Percentiles rank a stretch among this genome's conserved stretches.
phyloP scores from a whole-genome alignment of 2,888 invertebrate genomes.

The Cephonodes hylas region DNA sequence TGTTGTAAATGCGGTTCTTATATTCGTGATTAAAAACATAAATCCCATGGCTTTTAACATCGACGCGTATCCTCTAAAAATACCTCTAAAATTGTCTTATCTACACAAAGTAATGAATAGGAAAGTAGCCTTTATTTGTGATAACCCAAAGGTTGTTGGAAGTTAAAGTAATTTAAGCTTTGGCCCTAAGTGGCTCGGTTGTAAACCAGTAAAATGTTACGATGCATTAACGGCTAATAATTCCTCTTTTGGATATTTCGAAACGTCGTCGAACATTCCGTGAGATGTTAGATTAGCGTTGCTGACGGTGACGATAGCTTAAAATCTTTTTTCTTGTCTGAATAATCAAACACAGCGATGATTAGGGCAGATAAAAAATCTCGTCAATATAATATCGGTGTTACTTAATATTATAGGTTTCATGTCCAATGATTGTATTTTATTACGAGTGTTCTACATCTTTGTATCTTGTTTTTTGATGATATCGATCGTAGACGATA shows the following conservation, averaged over 20 bases:
- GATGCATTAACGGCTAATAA: conserved; percentile 69
- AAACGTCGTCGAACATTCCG: conserved; percentile 62
- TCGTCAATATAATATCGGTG: conserved; percentile 72
- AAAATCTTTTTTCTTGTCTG: conserved; percentile 64
- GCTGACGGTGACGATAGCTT: conserved; percentile 65
- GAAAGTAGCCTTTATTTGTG: conserved; percentile 13
- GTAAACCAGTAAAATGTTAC: conserved; percentile 63
- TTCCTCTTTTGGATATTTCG: conserved; percentile 67
- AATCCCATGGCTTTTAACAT: background rate
- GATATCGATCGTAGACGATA: conserved; percentile 25
- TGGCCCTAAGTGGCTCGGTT: conserved; percentile 55
- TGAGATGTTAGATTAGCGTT: conserved; percentile 65
- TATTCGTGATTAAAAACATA: background rate
- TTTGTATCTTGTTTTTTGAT: conserved; percentile 47
- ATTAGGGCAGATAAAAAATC: conserved; percentile 56
- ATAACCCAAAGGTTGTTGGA: conserved; percentile 23
- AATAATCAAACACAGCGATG: conserved; percentile 56
- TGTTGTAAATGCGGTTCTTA: background rate
- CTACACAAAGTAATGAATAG: conserved; percentile 11
- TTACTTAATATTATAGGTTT: conserved; percentile 64
- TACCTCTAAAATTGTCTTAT: conserved; percentile 11
- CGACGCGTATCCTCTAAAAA: background rate
- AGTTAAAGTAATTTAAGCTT: conserved; percentile 55
- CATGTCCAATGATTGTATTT: conserved; percentile 61
- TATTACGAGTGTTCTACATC: conserved; percentile 55